These are phyloP conservation scores for Dicyrtoma fusca DNA, from an alignment of 2,888 invertebrate genomes.

Conservation along the genomic window DNA sequence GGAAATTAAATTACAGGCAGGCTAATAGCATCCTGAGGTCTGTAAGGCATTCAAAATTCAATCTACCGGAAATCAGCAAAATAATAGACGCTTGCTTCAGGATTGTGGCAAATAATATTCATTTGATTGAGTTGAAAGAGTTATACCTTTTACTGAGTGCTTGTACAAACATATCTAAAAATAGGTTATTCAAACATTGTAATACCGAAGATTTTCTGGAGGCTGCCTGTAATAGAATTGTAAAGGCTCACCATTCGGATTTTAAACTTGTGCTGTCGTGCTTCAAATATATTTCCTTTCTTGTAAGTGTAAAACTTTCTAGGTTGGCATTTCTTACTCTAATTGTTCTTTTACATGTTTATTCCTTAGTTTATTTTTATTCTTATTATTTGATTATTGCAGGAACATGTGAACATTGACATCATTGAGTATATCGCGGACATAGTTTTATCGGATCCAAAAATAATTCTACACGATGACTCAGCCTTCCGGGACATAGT, in stretches of 20 bases:
- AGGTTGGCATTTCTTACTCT: not conserved
- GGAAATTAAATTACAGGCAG: slow-evolving; percentile 60
- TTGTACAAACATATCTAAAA: slow-evolving; percentile 62
- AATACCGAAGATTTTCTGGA: slow-evolving; percentile 69
- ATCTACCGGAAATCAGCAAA: slow-evolving; percentile 44
- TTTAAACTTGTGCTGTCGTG: slow-evolving; percentile 58
- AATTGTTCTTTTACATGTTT: slow-evolving; percentile 11
- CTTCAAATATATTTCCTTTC: slow-evolving; percentile 63
- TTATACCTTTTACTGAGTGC: slow-evolving; percentile 64
- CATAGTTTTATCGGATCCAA: slow-evolving; percentile 61
- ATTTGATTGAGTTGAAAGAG: slow-evolving; percentile 62
- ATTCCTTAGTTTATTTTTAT: not conserved
- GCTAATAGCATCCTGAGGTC: slow-evolving; percentile 67
- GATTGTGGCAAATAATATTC: slow-evolving; percentile 56
- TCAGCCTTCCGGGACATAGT: slow-evolving; percentile 63
- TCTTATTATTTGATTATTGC: slow-evolving; percentile 37
- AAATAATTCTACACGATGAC: slow-evolving; percentile 60
- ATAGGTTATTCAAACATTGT: slow-evolving; percentile 60
- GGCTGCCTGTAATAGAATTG: slow-evolving; percentile 61
- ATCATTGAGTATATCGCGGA: slow-evolving; percentile 67
- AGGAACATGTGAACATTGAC: slow-evolving; percentile 65
- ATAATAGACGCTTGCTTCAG: slow-evolving; percentile 36
- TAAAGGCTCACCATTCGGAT: slow-evolving; percentile 16
- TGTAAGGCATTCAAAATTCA: slow-evolving; percentile 63
- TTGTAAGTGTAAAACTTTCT: slow-evolving; percentile 61